Conservation (phyloP, 1,140 invertebrate genomes). For the Tetramorium alpestre region DNA sequence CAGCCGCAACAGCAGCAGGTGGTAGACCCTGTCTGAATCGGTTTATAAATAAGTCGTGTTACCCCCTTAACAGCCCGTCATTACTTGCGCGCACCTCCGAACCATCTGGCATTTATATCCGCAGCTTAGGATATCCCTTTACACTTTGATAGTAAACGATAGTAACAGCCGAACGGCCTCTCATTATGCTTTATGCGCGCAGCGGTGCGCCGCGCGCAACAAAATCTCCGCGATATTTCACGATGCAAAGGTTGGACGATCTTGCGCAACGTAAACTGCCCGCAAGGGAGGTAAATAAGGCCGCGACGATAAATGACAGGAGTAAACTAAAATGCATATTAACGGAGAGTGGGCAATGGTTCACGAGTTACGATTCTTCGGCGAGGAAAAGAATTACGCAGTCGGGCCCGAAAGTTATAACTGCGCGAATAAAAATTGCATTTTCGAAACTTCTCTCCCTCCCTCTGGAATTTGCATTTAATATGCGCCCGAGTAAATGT, state of each 20-base stretch:
- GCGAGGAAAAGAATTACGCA: not conserved
- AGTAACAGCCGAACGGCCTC: not conserved
- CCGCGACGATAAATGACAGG: not conserved
- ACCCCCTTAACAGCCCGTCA: slow-evolving; percentile 39
- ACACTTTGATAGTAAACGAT: slow-evolving; percentile 20
- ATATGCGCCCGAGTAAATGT: not conserved
- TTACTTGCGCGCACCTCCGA: slow-evolving; percentile 7
- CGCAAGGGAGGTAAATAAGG: not conserved
- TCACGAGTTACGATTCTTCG: not conserved
- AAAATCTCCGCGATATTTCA: slow-evolving; percentile 27
- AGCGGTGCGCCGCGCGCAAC: not conserved
- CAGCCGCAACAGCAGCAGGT: slow-evolving; percentile 11
- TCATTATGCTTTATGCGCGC: slow-evolving; percentile 15
- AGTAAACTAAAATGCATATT: not conserved
- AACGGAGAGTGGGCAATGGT: not conserved
- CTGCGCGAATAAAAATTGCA: not conserved
- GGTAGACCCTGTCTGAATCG: slow-evolving; percentile 41
- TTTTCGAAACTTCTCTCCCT: not conserved
- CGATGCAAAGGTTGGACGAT: not conserved
- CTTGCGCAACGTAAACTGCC: slow-evolving; percentile 3
- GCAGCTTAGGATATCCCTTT: slow-evolving; percentile 13
- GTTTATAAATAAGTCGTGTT: slow-evolving; percentile 68
- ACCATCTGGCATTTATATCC: not conserved
- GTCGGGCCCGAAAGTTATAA: not conserved
- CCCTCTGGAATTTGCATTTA: not conserved